Percentiles rank a stretch among this genome's conserved stretches.
These are phyloP conservation scores for Sycophila texana DNA, from an alignment of 2,888 invertebrate genomes.

Conservation along the genomic window DNA sequence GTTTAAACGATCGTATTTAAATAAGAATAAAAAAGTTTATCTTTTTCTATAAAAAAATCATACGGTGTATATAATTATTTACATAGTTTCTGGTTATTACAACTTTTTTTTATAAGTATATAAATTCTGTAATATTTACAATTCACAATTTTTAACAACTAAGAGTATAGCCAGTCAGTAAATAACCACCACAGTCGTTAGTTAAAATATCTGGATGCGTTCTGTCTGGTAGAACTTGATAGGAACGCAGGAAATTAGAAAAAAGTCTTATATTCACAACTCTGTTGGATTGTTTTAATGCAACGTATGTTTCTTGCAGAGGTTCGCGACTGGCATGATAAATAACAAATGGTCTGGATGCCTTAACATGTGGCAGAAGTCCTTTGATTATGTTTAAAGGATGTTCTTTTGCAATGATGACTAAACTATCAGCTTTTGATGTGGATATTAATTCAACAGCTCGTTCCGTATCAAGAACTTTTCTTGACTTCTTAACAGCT, in stretches of 20 bases:
- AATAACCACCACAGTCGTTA: conserved; percentile 91
- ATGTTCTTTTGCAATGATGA: conserved; percentile 90
- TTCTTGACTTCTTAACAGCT: conserved; percentile 79
- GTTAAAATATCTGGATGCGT: conserved; percentile 97
- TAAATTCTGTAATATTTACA: conserved; percentile 31
- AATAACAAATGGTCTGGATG: conserved; percentile 90
- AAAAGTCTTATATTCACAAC: conserved; percentile 87
- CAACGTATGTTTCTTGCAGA: conserved; percentile 87
- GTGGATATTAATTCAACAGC: conserved; percentile 80
- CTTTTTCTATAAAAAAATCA: conserved; percentile 41
- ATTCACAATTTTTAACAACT: conserved; percentile 28
- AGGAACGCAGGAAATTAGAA: conserved; percentile 91
- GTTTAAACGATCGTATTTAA: conserved; percentile 10
- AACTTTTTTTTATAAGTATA: neutral
- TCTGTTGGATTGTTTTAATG: conserved; percentile 84
- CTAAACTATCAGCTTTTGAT: conserved; percentile 84
- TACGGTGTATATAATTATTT: conserved; percentile 51
- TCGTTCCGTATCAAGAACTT: conserved; percentile 83
- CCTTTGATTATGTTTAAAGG: conserved; percentile 87
- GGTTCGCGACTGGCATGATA: conserved; percentile 90
- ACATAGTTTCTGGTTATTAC: conserved; percentile 24
- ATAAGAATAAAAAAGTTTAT: conserved; percentile 15
- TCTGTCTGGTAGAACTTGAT: conserved; percentile 92
- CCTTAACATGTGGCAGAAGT: conserved; percentile 85
- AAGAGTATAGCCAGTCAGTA: conserved; percentile 82